Base-by-base conservation (phyloP, 2,113 vertebrate genomes). In the human region DNA sequence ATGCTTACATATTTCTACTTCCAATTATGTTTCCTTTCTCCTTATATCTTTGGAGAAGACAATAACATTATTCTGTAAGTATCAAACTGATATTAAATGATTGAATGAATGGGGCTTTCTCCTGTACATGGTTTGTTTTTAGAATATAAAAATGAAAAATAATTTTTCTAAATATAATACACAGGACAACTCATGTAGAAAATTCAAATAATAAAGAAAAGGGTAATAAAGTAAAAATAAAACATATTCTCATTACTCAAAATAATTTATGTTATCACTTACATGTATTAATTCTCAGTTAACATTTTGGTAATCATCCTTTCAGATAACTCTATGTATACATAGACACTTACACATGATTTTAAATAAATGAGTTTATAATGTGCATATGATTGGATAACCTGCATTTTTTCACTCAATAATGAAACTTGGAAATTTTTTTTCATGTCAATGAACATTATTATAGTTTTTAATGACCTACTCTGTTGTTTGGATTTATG, bases 181-280 rank as follows among this genome's bases (percentile, higher is more conserved):
- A 73, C 38, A 70, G 80, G 32, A 2, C 85, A 64, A 64, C 59
- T 87, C 27, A n/a, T 48, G 16, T 75, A 78, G 57, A 92, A 94
- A 90, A 78, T 96, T 94, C 86, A 87, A 84, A 76, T 89, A 81
- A 11, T 72, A 84, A 76, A 61, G 35, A 64, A 86, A 86, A 84
- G 14, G 23, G 64, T 45, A 52, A 93, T 59, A 82, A 94, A 84
- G 4, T 84, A 84, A 93, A 96, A 91, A 40, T 57, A 94, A 97
- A 75, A 52, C 83, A 43, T 89, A 48, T 35, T 94, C 22, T 93
- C 40, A 92, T 73, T 43, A 97, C 16, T 45, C 11, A 81, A 70
- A 88, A 73, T 93, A 90, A 88, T 92, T 88, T 2, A 48, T 93
- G 16, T 92, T 87, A 61, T 88, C 27, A 92, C 35, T 52, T 72